A percentile compares a stretch with the other conserved stretches of the same genome.
Evolutionary conservation across 2,888 invertebrate genomes (phyloP).

Genomic region (Scaptomyza reducta): DNA sequence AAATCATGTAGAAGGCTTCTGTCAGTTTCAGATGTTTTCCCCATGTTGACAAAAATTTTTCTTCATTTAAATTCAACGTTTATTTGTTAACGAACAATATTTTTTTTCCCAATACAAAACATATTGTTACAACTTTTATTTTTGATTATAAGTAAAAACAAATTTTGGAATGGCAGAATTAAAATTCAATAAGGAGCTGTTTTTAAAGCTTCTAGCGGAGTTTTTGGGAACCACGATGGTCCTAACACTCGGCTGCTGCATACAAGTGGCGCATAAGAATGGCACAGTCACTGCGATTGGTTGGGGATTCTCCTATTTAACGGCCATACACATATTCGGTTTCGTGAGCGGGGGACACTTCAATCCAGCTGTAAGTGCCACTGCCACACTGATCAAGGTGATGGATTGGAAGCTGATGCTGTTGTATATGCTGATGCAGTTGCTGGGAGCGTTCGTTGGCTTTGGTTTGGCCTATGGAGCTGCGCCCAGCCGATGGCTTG

Average conservation of each 20-base stretch:
- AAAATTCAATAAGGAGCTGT: constrained; percentile 17
- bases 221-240: constrained; percentile 38
- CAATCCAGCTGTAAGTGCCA: constrained; percentile 42
- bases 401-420: constrained; percentile 47
- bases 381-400: constrained; percentile 26
- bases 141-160: not conserved
- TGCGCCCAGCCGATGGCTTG: not conserved
- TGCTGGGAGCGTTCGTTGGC: constrained; percentile 33
- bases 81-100: not conserved
- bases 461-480: constrained; percentile 5
- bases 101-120: not conserved
- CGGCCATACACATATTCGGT: constrained; percentile 25
- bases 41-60: too few species aligned
- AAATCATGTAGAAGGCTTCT: not conserved
- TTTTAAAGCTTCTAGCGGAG: constrained; percentile 25
- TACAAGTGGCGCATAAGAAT: accelerated
- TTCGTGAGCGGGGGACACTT: constrained; percentile 49
- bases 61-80: not conserved
- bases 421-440: constrained; percentile 32
- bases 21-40: not conserved
- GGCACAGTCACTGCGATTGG: not conserved
- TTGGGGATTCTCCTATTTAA: constrained; percentile 45
- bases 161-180: constrained; percentile 35
- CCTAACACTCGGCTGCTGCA: constrained; percentile 32
- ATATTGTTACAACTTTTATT: not conserved